Base-by-base conservation (phyloP, 1,140 invertebrate genomes). In the Meloidogyne floridensis region DNA sequence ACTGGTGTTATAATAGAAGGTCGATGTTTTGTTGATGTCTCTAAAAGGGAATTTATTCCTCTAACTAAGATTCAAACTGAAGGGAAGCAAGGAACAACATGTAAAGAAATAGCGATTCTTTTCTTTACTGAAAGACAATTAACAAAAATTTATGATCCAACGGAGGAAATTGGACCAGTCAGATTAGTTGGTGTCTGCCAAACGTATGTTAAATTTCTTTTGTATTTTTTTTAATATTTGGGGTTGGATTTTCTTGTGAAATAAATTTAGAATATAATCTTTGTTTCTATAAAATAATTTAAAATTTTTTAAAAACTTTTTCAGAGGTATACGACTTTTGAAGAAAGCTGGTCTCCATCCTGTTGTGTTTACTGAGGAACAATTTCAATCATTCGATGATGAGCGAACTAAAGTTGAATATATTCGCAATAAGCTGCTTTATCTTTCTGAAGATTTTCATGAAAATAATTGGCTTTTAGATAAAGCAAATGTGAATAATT, bases 1-100 rank as follows among this genome's bases (percentile, higher is more conserved):
- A 51, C 72, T 3, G 77, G 77, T 72, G 43, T 72, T 43, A 71
- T 79, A 65, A 32, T 79, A 53, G 77, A 79, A 51, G 77, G 77
- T 51, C 77, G 77, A 54, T 79, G 77, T 47, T 79, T 79, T 79
- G 77, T 79, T 53, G 65, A 79, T 20, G 13, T 51, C n/a, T 51
- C 9, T 51, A 32, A 65, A 70, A 10, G 20, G 3, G 65, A 79
- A 18, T 42, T 79, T 3, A n/a, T 79, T 11, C 77, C 77, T 13
- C 10, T 79, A 72, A 42, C 51, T 13, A 47, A 72, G 0, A 18
- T 47, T 42, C 43, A 70, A 65, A 65, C 15, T 8, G n/a, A 65
- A 7, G 7, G n/a, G 4, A n/a, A 6, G 5, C 18, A 69, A 5
- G 42, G 65, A 79, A 15, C 10, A 51, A 13, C 53, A n/a, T 65